Evolutionary conservation across 2,797 vertebrate species (phyloP), one percentile per base, ranked within the genome.

Genomic region (Philypnodon macrostomus): DNA sequence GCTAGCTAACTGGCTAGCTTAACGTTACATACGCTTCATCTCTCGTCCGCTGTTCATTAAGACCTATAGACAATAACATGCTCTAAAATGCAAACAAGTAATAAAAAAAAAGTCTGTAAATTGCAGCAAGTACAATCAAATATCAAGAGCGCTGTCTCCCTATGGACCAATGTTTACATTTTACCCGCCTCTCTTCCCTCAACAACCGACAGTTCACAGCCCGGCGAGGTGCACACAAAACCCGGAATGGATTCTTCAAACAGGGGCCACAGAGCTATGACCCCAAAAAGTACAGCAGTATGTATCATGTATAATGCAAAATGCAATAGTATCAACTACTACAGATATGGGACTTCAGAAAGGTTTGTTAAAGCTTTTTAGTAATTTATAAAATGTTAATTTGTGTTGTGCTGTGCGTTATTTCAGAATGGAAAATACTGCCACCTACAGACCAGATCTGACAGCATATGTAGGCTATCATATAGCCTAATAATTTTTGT

Each of bases 151-250:
- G 19, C 19, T 2, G 3, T 13, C 9, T 53, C 37, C 45, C 15
- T 33, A 16, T 2, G 17, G n/a, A 4, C 19, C 26, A 31, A 5
- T 86, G 88, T 88, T 89, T 87, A 84, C 81, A 69, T 83, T 70
- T 86, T 80, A 72, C 73, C 75, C 86, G 87, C 88, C 73, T 87
- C 71, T 84, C 64, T 51, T 85, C 70, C 45, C 65, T 11, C 4
- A 49, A 38, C 26, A 51, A 77, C 74, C 39, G 74, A 77, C 77
- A 47, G 70, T 75, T 71, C 57, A 63, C 48, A 62, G 51, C 29
- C 31, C 14, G 13, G 0, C 4, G 17, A 3, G 17, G 1, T 4
- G 47, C 15, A 11, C 10, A 0, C 4, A 70, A 76, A 55, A 44
- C 55, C 47, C 40, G 68, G 65, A 51, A 8, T 34, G 84, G 81